Base-by-base conservation (phyloP, 1,140 invertebrate species). In the Steinernema feltiae region DNA sequence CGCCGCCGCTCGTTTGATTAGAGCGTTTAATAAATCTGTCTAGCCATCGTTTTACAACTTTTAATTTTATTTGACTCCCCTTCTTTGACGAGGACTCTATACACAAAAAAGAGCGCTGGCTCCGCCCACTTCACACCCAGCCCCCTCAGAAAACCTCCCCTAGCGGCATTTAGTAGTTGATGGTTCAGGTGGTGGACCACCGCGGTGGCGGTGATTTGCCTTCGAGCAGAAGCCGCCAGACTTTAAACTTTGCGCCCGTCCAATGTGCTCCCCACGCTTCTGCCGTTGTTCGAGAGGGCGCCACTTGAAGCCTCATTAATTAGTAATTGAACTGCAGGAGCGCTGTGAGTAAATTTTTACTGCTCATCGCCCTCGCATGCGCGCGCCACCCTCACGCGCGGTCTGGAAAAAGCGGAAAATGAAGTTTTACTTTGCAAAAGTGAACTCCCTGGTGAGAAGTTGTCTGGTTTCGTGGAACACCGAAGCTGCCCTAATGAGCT, bases 271-370 rank as follows among this genome's bases (percentile, higher is more conserved):
- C 12, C 12, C 53, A 21, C 53, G 12, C 53, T 63, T 27, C 24
- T 7, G 7, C 2, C 12, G 53, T 63, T 63, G 53, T 27, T 21
- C 24, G 53, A 63, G 24, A n/a, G n/a, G n/a, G n/a, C n/a, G n/a
- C n/a, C n/a, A n/a, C n/a, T n/a, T n/a, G n/a, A n/a, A n/a, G n/a
- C 24, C 53, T 63, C 53, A 63, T 63, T 63, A 63, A 63, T 63
- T 63, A 63, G 53, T 63, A 63, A 63, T 63, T 63, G 53, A 63
- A 27, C 12, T 63, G 53, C 53, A 63, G 53, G 24, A 27, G 53
- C 35, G 35, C 7, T 41, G 18, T 15, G 24, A 63, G 53, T 63
- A 63, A 63, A 63, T 63, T 63, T 41, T 41, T 41, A 41, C 53
- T 27, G 12, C 12, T 27, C 53, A 27, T 63, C 53, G 7, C 53